Percentiles rank a stretch among this genome's conserved stretches.
Evolutionary conservation across 1,140 invertebrate species (phyloP).

Genomic region (Mizuhopecten yessoensis): DNA sequence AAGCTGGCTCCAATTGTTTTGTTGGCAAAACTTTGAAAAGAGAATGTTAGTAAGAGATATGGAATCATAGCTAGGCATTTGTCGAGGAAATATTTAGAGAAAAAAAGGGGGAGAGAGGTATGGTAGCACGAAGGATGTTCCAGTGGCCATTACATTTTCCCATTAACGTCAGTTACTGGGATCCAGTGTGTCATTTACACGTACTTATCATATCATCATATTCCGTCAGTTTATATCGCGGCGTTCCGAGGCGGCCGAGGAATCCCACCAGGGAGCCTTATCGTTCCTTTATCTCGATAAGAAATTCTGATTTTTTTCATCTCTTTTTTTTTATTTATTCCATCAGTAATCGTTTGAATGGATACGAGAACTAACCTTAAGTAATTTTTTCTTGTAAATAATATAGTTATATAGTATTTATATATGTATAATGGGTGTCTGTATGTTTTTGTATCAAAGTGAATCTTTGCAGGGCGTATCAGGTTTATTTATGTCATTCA

Average conservation of each 20-base stretch:
- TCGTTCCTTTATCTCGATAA: background rate
- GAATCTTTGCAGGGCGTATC: background rate
- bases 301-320: background rate
- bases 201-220: slow-evolving; percentile 1
- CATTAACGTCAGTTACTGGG: background rate
- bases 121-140: background rate
- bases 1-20: background rate
- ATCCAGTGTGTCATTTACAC: background rate
- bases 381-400: background rate
- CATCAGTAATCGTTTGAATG: slow-evolving; percentile 26
- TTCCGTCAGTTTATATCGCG: background rate
- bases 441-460: background rate
- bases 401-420: background rate
- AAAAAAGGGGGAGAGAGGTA: background rate
- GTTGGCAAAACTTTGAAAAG: background rate
- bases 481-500: background rate
- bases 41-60: background rate
- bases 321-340: background rate
- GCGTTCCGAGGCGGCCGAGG: background rate
- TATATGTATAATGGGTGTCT: background rate
- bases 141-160: background rate
- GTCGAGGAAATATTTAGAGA: background rate
- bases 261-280: background rate
- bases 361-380: background rate
- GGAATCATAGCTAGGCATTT: background rate